Percentiles rank a stretch among this genome's conserved stretches.
phyloP scores from a whole-genome alignment of 1,140 invertebrate genomes.

The Penaeus vannamei region DNA sequence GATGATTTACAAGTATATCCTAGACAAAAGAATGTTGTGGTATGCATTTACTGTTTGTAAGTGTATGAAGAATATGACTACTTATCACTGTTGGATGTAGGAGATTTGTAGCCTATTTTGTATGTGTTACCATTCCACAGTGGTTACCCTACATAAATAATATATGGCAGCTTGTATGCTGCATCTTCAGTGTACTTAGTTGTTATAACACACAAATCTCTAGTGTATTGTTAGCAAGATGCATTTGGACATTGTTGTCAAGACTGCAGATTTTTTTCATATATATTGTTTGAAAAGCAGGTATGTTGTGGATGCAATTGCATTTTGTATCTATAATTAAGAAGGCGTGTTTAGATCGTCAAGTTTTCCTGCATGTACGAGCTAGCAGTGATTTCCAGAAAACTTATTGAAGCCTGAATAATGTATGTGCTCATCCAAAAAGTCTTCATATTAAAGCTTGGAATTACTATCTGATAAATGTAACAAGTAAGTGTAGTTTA shows the following conservation, averaged over 20 bases:
- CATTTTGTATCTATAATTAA: constrained; percentile 35
- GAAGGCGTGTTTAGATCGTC: no score
- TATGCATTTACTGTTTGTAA: constrained; percentile 62
- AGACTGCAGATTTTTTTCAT: constrained; percentile 55
- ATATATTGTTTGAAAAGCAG: constrained; percentile 50
- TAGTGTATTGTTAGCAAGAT: constrained; percentile 44
- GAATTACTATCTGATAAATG: no score
- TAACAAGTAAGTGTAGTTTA: not conserved
- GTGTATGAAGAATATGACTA: constrained; percentile 48
- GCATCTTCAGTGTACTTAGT: constrained; percentile 49
- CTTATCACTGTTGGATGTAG: constrained; percentile 52
- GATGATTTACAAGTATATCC: constrained; percentile 54
- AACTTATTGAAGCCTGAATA: no score
- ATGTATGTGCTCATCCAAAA: no score
- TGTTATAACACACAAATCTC: constrained; percentile 49
- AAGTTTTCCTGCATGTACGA: no score
- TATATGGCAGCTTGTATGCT: constrained; percentile 46
- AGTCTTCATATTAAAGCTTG: no score
- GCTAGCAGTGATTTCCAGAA: no score
- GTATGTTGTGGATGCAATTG: constrained; percentile 59
- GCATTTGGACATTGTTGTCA: constrained; percentile 55
- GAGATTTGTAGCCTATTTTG: constrained; percentile 56
- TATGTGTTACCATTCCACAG: constrained; percentile 46
- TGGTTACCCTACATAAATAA: constrained; percentile 28
- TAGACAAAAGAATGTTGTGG: constrained; percentile 50